phyloP scores from a whole-genome alignment of 30 jellyfish, hydroid and myxozoan genomes.

The Calvadosia cruxmelitensis region DNA sequence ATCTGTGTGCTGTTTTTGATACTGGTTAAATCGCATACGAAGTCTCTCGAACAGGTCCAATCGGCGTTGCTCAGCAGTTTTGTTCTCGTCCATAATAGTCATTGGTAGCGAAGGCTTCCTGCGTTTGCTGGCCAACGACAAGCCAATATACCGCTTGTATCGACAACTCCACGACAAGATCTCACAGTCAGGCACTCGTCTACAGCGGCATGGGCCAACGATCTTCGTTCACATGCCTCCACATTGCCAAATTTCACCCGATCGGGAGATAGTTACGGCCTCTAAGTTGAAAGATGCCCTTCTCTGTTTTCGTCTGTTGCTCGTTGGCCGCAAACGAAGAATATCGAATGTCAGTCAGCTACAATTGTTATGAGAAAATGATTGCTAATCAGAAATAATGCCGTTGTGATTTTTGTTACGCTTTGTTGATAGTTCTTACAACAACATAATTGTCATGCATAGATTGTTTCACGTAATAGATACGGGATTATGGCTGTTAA shows the following conservation, averaged over 20 bases:
- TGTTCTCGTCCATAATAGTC: constrained; percentile 50
- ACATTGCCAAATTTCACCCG: no score
- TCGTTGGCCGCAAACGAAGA: constrained; percentile 4
- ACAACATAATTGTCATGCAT: no score
- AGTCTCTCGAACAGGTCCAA: constrained; percentile 63
- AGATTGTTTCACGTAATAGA: no score
- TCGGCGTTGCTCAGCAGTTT: constrained; percentile 55
- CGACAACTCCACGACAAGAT: no score
- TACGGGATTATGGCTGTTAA: no score
- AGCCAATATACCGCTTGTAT: not conserved
- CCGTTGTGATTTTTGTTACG: no score
- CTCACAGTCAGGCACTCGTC: no score
- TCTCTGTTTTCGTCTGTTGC: not conserved
- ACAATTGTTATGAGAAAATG: not conserved
- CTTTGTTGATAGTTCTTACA: no score
- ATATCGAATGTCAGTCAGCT: not conserved
- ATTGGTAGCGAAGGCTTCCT: constrained; percentile 3
- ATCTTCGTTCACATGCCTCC: no score
- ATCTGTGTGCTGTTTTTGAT: constrained; percentile 55
- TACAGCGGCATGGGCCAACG: no score
- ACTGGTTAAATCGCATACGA: constrained; percentile 68
- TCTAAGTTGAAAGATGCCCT: no score
- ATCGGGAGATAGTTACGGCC: no score
- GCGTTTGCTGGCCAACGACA: not conserved
- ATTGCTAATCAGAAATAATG: not conserved